Evolutionary conservation across 2,113 vertebrate species (phyloP), one percentile per base, ranked within the genome.

Genomic region (Caranx ignobilis): DNA sequence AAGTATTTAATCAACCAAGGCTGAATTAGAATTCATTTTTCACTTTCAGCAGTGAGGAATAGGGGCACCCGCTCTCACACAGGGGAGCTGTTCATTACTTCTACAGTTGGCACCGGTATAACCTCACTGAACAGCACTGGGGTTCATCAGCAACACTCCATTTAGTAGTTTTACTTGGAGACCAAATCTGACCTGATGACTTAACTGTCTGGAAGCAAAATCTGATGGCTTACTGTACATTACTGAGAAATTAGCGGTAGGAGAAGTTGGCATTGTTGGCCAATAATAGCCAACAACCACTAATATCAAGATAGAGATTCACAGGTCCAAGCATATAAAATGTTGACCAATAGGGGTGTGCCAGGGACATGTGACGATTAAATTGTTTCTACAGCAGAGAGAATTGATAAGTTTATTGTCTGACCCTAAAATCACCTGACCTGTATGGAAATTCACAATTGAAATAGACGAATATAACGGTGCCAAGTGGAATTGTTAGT

Each of bases 31-130:
- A 90, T 77, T 71, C 69, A 74, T 56, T n/a, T 76, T 67, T 75
- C 50, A 67, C 66, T 85, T 88, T 41, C 77, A 59, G 60, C 71
- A 52, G 32, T 54, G 64, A 37, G 32, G 50, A 86, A 74, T 11
- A 2, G 71, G 55, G 79, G 62, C 52, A 19, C 67, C 60, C 11
- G 41, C 48, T 47, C 60, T 76, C 56, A 67, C 85, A 57, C 72
- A 72, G 39, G 81, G 81, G 88, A 90, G 71, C 82, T 63, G 19
- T 88, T 86, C 79, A 88, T 89, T 90, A 89, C 85, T 83, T 84
- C 82, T 89, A 89, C 87, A 82, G 56, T 86, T 86, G 87, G 72
- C 81, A 85, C 83, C 81, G 88, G 68, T 68, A 68, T 76, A 83
- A 78, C 71, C 81, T 82, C 55, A 76, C 59, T 71, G 61, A 86